Base-by-base conservation (phyloP, 2,797 vertebrate genomes). In the Pangasius larnaudii region DNA sequence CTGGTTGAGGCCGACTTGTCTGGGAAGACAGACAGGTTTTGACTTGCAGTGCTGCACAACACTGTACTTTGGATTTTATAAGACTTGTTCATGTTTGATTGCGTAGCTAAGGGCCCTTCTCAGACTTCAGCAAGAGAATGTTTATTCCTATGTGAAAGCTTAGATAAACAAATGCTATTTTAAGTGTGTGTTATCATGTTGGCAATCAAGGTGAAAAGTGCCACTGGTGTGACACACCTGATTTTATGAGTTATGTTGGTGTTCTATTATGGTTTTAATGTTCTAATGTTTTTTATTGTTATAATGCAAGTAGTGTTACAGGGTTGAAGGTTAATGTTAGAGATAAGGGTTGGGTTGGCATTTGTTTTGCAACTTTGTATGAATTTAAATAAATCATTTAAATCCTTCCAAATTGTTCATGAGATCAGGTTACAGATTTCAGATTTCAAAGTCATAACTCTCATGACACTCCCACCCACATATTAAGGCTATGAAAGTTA, bases 21-120 rank as follows among this genome's bases (percentile, higher is more conserved):
- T 56, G 51, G 33, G 36, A 33, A 56, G 24, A 19, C 1, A 10
- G 27, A 77, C 22, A 10, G 42, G 85, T 69, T 72, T 49, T 9
- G 58, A 61, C 81, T 22, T 83, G 85, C 39, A 81, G 67, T 82
- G 56, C 5, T 88, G 61, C 30, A 39, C 22, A 67, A 27, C 11
- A 36, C 9, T 63, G 79, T 42, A 1, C 53, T 63, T 46, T 30
- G 59, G 36, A n/a, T 46, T 82, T 75, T 27, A 77, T 49, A 30
- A 51, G 11, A 51, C 16, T 77, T 51, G 27, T 77, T 51, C 46
- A 53, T 78, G 7, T 30, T 30, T 78, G 4, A n/a, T 13, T n/a
- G 42, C 1, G 7, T 75, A 49, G 11, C 10, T 75, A 75, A 49
- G 56, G 11, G 22, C 33, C 16, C 30, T 72, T 72, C 19, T 72